Conservation (phyloP, 1,140 invertebrate species). For the Bilobella aurantiaca region DNA sequence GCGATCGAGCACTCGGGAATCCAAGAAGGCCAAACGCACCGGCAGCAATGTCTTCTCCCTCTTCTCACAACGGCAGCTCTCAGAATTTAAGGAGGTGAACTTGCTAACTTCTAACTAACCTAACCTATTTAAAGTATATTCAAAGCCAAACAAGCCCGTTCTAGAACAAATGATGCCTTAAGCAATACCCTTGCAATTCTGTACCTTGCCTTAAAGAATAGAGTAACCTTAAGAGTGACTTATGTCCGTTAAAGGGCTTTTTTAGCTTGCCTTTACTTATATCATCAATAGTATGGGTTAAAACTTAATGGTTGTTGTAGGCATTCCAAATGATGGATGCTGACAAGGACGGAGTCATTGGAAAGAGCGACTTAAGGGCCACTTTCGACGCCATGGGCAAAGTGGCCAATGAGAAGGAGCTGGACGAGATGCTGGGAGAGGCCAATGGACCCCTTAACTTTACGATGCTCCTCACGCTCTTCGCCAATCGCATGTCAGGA, state of each 20-base stretch:
- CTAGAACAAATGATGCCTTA: no score
- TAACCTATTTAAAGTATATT: no score
- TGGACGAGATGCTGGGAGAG: conserved; percentile 81
- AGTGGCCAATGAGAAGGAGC: conserved; percentile 74
- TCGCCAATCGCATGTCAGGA: conserved; percentile 75
- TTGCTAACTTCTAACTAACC: neutral
- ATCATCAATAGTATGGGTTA: neutral
- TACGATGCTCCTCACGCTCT: conserved; percentile 82
- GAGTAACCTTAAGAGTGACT: no score
- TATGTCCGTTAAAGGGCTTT: no score
- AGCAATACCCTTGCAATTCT: no score
- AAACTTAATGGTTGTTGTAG: conserved; percentile 43
- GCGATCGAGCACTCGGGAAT: conserved; percentile 44
- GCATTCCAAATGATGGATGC: conserved; percentile 97
- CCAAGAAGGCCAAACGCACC: conserved; percentile 59
- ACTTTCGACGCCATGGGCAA: conserved; percentile 91
- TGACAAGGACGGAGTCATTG: conserved; percentile 95
- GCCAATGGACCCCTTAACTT: conserved; percentile 88
- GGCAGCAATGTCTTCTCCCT: conserved; percentile 91
- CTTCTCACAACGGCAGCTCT: conserved; percentile 88
- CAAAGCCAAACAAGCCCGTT: no score
- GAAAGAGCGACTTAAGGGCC: conserved; percentile 85
- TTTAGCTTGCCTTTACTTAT: no score
- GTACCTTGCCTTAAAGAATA: no score
- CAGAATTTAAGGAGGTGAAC: conserved; percentile 86